These are phyloP conservation scores for Oryzias dopingdopingensis DNA, from an alignment of 2,797 vertebrate genomes.

Conservation along the genomic window DNA sequence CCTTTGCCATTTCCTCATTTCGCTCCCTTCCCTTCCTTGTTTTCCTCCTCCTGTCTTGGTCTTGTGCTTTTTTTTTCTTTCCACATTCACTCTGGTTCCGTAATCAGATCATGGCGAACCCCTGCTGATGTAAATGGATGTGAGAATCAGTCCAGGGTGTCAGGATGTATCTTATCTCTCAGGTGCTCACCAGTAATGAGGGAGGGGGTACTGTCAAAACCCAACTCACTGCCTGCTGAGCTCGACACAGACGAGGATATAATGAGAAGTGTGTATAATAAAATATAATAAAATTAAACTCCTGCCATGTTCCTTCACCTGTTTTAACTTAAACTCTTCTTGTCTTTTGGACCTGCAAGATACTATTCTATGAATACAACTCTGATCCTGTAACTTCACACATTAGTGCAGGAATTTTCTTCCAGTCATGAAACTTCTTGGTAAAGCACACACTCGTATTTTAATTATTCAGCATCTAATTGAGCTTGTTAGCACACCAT, in stretches of 20 bases:
- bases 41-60: constrained; percentile 34
- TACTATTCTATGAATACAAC: too few relatives aligned
- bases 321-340: constrained; percentile 46
- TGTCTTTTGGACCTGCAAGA: too few relatives aligned
- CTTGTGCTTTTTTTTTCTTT: constrained; percentile 35
- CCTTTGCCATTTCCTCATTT: constrained; percentile 18
- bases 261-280: constrained; percentile 63
- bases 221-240: constrained; percentile 55
- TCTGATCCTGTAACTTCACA: too few relatives aligned
- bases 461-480: too few relatives aligned
- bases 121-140: constrained; percentile 79
- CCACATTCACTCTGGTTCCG: constrained; percentile 44
- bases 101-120: constrained; percentile 74
- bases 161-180: constrained; percentile 79
- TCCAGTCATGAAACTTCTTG: too few relatives aligned
- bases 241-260: constrained; percentile 63
- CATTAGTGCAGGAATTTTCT: too few relatives aligned
- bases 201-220: constrained; percentile 72
- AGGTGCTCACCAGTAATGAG: constrained; percentile 78
- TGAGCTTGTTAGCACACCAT: too few relatives aligned
- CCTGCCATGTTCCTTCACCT: constrained; percentile 56
- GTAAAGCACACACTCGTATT: too few relatives aligned
- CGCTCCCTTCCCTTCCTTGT: constrained; percentile 2
- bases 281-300: constrained; percentile 53
- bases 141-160: constrained; percentile 76